Base-by-base conservation (phyloP, 1,140 invertebrate species). In the Drosophila obscura region DNA sequence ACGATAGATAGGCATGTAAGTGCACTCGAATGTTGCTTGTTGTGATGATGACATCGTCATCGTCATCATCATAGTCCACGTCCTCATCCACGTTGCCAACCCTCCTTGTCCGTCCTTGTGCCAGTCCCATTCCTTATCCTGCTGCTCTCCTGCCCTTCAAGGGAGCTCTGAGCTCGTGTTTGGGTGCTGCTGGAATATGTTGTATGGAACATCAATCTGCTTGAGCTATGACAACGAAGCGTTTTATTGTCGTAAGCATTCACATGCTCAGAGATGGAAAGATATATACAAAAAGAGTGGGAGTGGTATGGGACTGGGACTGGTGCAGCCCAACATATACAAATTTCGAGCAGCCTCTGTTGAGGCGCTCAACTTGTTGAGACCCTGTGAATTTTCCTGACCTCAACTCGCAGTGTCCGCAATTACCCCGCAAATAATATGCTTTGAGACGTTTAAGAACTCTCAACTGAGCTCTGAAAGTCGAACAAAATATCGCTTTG, bases 171-270 rank as follows among this genome's bases (percentile, higher is more conserved):
- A 7, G n/a, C 51, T n/a, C 60, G 63, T 31, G 31, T 46, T 66
- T 49, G 64, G 24, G 2, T 31, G 31, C 50, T 45, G 66, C 28
- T 24, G 60, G 71, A 64, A 73, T 52, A 65, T 73, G 68, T 67
- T 72, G 67, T 72, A 67, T 73, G 55, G 46, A 69, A 74, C 80
- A 84, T 84, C 80, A 84, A 84, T 84, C 82, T 84, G 81, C 82
- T 80, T 77, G 81, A 84, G 81, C 82, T 77, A 75, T 84, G 81
- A 84, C 81, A 81, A 81, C 81, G 81, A 87, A 77, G 81, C 81
- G 84, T 84, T 84, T 87, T 84, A 84, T 84, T 84, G 81, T 84
- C 87, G 81, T 77, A 74, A 84, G 64, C 56, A 79, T 58, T 71
- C 44, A 58, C 22, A 35, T 1, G n/a, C 16, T 43, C 15, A 39